phyloP scores from a whole-genome alignment of 2,113 vertebrate species.

The Notarius quadriscutis region DNA sequence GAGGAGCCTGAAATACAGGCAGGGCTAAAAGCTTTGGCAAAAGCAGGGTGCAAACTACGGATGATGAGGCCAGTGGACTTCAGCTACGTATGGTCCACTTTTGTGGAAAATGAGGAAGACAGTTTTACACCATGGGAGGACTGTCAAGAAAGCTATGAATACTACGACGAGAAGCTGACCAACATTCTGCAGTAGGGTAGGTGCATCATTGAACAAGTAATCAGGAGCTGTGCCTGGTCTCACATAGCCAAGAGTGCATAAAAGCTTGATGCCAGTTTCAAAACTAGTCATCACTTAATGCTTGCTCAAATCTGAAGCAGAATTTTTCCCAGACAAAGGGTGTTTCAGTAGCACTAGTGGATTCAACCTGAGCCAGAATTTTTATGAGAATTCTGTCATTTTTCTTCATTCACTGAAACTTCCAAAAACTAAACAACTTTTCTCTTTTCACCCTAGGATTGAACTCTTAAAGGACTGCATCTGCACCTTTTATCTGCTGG shows the following conservation, averaged over 20 bases:
- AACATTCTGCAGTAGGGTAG: conserved; percentile 79
- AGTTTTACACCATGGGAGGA: conserved; percentile 90
- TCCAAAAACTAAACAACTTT: neutral
- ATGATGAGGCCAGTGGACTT: conserved; percentile 96
- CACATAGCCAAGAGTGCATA: neutral
- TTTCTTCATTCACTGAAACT: neutral
- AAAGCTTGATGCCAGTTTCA: neutral
- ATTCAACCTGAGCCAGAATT: neutral
- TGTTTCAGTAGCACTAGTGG: neutral
- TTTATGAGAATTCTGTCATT: neutral
- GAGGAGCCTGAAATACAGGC: conserved; percentile 86
- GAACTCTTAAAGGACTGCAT: neutral
- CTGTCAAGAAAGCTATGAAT: conserved; percentile 89
- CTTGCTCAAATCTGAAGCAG: neutral
- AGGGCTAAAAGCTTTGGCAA: conserved; percentile 73
- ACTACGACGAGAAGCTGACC: conserved; percentile 85
- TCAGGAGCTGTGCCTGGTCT: neutral
- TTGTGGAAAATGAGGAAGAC: conserved; percentile 89
- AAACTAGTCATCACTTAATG: neutral
- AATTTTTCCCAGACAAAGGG: neutral
- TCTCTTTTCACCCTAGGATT: conserved; percentile 18
- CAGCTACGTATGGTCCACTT: conserved; percentile 87
- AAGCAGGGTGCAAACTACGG: conserved; percentile 81
- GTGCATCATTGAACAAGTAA: neutral
- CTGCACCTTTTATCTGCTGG: neutral